Evolutionary conservation across 2,797 vertebrate genomes (phyloP).

Genomic region (Arrhamphus sclerolepis): DNA sequence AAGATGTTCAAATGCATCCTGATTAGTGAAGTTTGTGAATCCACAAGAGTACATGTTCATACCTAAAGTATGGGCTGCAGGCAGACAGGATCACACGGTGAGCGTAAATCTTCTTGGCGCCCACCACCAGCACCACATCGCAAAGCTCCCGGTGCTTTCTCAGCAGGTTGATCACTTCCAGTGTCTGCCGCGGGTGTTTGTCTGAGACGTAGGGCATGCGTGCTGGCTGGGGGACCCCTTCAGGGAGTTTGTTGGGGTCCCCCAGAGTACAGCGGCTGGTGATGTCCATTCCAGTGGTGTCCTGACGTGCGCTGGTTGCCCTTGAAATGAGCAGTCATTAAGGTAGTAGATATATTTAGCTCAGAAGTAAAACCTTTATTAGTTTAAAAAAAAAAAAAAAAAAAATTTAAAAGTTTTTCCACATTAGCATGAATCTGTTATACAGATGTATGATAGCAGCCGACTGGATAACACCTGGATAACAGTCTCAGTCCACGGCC

Average conservation of each 20-base stretch:
- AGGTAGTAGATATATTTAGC: neutral
- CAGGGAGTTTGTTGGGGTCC: constrained; percentile 98
- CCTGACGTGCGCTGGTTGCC: constrained; percentile 93
- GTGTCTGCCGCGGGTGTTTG: constrained; percentile 96
- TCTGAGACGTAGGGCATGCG: constrained; percentile 99
- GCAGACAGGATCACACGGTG: constrained; percentile 97
- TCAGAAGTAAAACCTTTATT: neutral
- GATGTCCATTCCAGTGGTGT: constrained; percentile 99
- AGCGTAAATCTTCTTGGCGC: constrained; percentile 97
- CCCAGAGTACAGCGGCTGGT: constrained; percentile 98
- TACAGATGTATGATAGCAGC: neutral
- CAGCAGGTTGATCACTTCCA: constrained; percentile 98
- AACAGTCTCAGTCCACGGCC: neutral
- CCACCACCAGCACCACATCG: constrained; percentile 96
- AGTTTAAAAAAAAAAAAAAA: too few relatives aligned
- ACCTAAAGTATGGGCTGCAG: constrained; percentile 96
- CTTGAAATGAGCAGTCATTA: constrained; percentile 61
- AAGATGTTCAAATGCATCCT: neutral
- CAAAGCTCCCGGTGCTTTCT: constrained; percentile 97
- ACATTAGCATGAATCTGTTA: neutral
- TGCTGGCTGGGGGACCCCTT: constrained; percentile 98
- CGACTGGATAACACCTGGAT: neutral
- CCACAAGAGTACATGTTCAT: constrained; percentile 4
- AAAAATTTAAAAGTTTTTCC: too few relatives aligned
- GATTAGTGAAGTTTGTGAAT: neutral